Conservation (phyloP, 2,888 invertebrate species). For the Cosmia trapezina region DNA sequence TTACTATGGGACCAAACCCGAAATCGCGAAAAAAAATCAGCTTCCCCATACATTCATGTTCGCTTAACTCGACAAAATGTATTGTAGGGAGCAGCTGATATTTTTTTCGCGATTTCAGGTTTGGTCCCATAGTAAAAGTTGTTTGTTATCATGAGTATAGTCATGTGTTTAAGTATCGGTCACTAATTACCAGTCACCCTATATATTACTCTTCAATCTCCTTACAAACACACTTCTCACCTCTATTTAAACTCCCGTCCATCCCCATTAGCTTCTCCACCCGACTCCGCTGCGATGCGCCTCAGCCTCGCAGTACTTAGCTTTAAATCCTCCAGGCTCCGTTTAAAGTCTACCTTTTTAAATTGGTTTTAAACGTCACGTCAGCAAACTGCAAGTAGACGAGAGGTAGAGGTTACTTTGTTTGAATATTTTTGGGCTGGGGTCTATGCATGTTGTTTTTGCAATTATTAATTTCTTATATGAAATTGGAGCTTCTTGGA, state of each 20-base stretch:
- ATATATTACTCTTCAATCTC: background rate
- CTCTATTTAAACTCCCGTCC: background rate
- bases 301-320: constrained; percentile 26
- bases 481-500: background rate
- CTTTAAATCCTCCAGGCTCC: constrained; percentile 32
- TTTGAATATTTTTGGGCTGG: background rate
- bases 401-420: constrained; percentile 9
- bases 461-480: background rate
- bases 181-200: no score
- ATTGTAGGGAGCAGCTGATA: no score
- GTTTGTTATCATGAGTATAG: no score
- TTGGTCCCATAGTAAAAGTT: no score
- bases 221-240: background rate
- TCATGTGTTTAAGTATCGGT: no score
- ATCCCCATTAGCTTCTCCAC: background rate
- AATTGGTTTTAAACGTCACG: constrained; percentile 45
- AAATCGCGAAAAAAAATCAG: no score
- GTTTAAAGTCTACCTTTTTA: constrained; percentile 57
- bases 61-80: no score
- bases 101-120: no score
- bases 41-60: no score
- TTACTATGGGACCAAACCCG: no score
- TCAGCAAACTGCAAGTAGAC: background rate
- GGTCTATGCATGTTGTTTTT: background rate
- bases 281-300: constrained; percentile 15